phyloP scores from a whole-genome alignment of 2,888 invertebrate genomes.

The Nomada flava region DNA sequence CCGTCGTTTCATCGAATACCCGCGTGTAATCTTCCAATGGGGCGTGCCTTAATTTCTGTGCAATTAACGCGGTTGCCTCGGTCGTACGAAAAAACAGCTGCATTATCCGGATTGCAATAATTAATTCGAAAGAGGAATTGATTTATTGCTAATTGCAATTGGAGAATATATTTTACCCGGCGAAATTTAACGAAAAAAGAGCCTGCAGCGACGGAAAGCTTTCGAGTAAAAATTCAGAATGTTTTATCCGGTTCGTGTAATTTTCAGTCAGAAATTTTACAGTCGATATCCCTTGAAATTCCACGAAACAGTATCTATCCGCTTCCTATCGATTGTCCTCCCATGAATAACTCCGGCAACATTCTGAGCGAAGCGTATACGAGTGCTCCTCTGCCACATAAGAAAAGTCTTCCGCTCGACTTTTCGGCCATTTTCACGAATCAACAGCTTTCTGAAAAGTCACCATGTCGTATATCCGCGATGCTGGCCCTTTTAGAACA shows the following conservation, averaged over 20 bases:
- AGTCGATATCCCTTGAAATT: too few relatives aligned
- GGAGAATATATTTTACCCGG: too few relatives aligned
- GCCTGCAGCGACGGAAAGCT: background rate
- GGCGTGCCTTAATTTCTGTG: background rate
- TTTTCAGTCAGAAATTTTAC: too few relatives aligned
- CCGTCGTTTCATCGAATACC: conserved; percentile 18
- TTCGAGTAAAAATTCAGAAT: too few relatives aligned
- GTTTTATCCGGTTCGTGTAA: too few relatives aligned
- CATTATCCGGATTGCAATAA: conserved; percentile 27
- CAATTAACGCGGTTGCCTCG: conserved; percentile 56
- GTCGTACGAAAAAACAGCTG: conserved; percentile 59
- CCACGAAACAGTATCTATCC: background rate
- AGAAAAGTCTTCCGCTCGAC: background rate
- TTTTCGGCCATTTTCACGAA: conserved; percentile 2
- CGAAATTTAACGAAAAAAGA: too few relatives aligned
- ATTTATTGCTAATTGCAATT: too few relatives aligned
- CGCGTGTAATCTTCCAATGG: conserved; percentile 46
- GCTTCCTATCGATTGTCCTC: background rate
- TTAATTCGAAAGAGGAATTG: too few relatives aligned
- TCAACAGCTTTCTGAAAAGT: conserved; percentile 19
- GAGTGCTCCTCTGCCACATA: background rate
- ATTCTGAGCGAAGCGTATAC: background rate
- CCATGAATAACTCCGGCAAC: background rate
- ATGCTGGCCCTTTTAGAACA: background rate
- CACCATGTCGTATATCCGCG: background rate